Percentiles rank a stretch among this genome's conserved stretches.
These are phyloP conservation scores for Drosophila hamatofila DNA, from an alignment of 2,888 invertebrate species.

Conservation along the genomic window DNA sequence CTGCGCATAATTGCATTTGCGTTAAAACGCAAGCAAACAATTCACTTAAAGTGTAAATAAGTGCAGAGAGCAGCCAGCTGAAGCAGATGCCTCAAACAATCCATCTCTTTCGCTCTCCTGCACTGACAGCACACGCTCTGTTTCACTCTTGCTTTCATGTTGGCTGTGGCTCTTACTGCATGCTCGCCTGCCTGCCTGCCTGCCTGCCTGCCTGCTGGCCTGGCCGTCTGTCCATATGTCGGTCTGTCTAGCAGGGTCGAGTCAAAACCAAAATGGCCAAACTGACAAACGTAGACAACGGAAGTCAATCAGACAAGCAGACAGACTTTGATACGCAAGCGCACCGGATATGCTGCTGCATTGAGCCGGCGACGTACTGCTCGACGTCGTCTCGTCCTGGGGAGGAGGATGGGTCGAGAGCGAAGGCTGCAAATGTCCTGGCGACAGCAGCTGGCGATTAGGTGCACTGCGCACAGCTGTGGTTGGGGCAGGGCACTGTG, in stretches of 20 bases:
- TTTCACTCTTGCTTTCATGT: constrained; percentile 7
- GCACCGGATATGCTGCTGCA: constrained; percentile 74
- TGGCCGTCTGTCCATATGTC: background rate
- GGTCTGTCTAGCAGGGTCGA: constrained; percentile 36
- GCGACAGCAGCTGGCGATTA: constrained; percentile 69
- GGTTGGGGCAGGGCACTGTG: background rate
- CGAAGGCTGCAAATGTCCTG: constrained; percentile 24
- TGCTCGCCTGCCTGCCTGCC: background rate
- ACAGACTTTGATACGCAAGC: constrained; percentile 76
- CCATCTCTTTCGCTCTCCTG: constrained; percentile 9
- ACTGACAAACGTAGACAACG: constrained; percentile 79
- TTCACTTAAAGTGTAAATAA: constrained; percentile 81
- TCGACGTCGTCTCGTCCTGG: background rate
- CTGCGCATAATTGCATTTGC: constrained; percentile 79
- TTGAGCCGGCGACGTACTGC: constrained; percentile 58
- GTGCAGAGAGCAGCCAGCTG: constrained; percentile 51
- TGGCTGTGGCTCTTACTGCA: constrained; percentile 9
- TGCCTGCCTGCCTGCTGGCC: background rate
- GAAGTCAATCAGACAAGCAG: constrained; percentile 77
- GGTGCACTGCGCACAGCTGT: constrained; percentile 37
- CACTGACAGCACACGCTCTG: background rate
- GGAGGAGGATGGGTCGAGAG: background rate
- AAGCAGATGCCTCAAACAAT: constrained; percentile 43
- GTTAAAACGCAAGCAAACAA: constrained; percentile 81
- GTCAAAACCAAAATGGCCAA: constrained; percentile 78